A percentile compares a stretch with the other conserved stretches of the same genome.
These are phyloP conservation scores for Physocephala rufipes DNA, from an alignment of 2,888 invertebrate species.

Conservation along the genomic window DNA sequence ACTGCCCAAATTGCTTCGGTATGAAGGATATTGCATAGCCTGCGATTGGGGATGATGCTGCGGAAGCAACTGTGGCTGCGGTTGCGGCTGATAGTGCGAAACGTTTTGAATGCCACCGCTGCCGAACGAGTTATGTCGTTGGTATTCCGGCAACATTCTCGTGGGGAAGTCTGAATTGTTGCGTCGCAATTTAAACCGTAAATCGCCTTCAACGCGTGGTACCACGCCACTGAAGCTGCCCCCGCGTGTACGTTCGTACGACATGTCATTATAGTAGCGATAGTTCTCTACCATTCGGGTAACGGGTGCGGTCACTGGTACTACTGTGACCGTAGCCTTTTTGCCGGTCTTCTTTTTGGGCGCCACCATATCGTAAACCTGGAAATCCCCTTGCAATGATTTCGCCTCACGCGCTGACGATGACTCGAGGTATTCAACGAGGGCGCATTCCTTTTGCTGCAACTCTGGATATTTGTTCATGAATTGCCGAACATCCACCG, in stretches of 20 bases:
- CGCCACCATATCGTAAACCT: conserved; percentile 82
- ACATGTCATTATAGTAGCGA: conserved; percentile 68
- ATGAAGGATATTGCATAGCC: conserved; percentile 19
- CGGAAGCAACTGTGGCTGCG: background rate
- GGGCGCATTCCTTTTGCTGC: conserved; percentile 85
- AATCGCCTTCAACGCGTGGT: conserved; percentile 61
- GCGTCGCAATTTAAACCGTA: conserved; percentile 60
- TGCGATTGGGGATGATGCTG: conserved; percentile 31
- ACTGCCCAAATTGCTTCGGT: conserved; percentile 22
- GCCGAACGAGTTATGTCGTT: conserved; percentile 40
- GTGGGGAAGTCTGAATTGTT: conserved; percentile 62
- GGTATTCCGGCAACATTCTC: conserved; percentile 43
- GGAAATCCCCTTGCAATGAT: conserved; percentile 71
- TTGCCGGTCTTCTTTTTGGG: conserved; percentile 78
- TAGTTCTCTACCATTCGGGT: conserved; percentile 72
- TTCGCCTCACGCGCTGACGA: conserved; percentile 85
- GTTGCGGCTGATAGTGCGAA: conserved; percentile 45
- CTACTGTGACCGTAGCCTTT: conserved; percentile 68
- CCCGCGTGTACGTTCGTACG: conserved; percentile 63
- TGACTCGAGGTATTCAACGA: conserved; percentile 90
- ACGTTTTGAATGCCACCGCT: conserved; percentile 19
- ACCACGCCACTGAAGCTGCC: conserved; percentile 66
- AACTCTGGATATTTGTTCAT: conserved; percentile 90
- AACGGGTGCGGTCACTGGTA: conserved; percentile 62
- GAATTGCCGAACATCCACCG: conserved; percentile 90